Percentiles rank a stretch among this genome's conserved stretches.
phyloP scores from a whole-genome alignment of 2,888 invertebrate genomes.

The Argyra leucocephala region DNA sequence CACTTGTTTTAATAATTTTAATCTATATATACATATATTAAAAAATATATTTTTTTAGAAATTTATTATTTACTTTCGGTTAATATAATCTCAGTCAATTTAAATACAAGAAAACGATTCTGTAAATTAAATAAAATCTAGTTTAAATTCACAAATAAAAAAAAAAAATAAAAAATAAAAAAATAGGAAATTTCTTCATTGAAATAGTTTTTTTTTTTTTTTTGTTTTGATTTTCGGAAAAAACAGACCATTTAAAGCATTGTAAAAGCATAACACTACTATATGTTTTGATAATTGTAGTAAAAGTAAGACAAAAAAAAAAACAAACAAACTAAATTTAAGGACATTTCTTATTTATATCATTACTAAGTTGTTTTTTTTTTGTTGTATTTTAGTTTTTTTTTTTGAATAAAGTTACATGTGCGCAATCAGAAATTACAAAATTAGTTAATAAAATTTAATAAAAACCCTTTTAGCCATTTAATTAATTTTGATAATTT shows the following conservation, averaged over 20 bases:
- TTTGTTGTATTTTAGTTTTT: not conserved
- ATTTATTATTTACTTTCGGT: no score
- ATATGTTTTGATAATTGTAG: not conserved
- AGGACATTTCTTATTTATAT: not conserved
- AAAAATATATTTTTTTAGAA: no score
- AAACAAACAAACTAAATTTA: not conserved
- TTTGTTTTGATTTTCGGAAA: not conserved
- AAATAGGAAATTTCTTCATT: no score
- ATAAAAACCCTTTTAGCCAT: not conserved
- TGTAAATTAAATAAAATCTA: no score
- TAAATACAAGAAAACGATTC: no score
- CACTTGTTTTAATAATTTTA: no score
- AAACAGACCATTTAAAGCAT: not conserved
- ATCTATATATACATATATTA: no score
- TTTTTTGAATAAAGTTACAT: not conserved
- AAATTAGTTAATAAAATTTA: not conserved
- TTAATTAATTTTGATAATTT: not conserved
- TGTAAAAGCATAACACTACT: conserved; percentile 3
- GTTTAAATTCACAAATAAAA: no score
- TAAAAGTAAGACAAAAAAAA: not conserved
- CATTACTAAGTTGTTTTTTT: no score
- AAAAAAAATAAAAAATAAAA: no score
- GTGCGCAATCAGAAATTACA: conserved; percentile 5
- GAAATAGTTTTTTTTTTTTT: not conserved
- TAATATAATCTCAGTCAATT: no score